phyloP scores from a whole-genome alignment of 2,888 invertebrate species.

The Gymnosoma rotundatum region DNA sequence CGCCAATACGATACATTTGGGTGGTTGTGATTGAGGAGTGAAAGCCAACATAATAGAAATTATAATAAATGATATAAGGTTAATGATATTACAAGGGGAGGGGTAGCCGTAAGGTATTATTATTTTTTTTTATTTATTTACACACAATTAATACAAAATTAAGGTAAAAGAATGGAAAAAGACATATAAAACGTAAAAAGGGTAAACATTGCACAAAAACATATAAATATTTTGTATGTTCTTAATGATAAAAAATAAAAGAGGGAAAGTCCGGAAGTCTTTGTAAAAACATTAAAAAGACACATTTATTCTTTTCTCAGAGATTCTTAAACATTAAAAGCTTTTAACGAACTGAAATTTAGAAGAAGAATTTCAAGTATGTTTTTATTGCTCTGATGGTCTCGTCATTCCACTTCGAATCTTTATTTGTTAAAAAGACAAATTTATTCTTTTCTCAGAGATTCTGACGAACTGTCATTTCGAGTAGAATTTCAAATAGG shows the following conservation, averaged over 20 bases:
- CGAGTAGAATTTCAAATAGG: too few species aligned
- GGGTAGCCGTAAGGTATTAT: neutral
- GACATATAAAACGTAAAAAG: conserved; percentile 60
- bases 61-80: conserved; percentile 18
- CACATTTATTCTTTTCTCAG: too few species aligned
- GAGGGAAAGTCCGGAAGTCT: too few species aligned
- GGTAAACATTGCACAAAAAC: conserved; percentile 57
- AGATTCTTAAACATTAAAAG: too few species aligned
- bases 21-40: conserved; percentile 9
- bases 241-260: neutral
- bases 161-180: neutral
- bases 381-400: too few species aligned
- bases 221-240: conserved; percentile 20
- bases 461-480: too few species aligned
- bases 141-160: conserved; percentile 16
- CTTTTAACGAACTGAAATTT: too few species aligned
- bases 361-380: too few species aligned
- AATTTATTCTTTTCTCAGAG: too few species aligned
- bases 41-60: conserved; percentile 15
- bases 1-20: conserved; percentile 3
- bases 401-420: too few species aligned
- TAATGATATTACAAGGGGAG: neutral
- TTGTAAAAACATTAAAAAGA: too few species aligned
- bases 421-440: too few species aligned
- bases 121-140: conserved; percentile 1